Conservation (phyloP, 2,888 invertebrate species). For the Amblyjoppa proteus region DNA sequence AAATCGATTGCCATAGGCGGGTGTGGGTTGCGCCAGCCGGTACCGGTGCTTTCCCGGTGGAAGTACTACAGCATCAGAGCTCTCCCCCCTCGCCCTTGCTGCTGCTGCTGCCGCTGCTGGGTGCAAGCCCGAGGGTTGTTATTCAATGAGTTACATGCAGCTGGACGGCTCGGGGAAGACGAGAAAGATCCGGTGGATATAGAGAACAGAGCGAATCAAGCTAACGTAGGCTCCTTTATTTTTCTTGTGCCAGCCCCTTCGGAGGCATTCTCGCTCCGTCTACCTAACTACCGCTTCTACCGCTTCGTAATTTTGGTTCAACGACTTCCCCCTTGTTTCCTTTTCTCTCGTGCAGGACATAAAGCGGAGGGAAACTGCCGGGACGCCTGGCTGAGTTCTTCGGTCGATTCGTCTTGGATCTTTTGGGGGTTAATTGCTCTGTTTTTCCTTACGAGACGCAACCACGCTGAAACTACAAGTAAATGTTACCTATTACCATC, state of each 20-base stretch:
- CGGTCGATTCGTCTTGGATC: neutral
- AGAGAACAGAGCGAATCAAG: slow-evolving; percentile 11
- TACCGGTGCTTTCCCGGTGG: slow-evolving; percentile 53
- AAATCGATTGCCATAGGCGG: slow-evolving; percentile 68
- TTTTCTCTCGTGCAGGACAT: slow-evolving; percentile 30
- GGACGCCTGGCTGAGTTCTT: neutral
- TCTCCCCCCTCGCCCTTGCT: neutral
- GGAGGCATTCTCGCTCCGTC: slow-evolving; percentile 34
- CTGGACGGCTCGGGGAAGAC: slow-evolving; percentile 55
- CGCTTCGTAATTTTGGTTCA: slow-evolving; percentile 61
- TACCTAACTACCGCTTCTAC: slow-evolving; percentile 38
- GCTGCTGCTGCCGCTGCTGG: slow-evolving; percentile 43
- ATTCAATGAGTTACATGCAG: slow-evolving; percentile 67
- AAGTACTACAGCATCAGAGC: slow-evolving; percentile 32
- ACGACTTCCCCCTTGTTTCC: slow-evolving; percentile 39
- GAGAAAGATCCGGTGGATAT: slow-evolving; percentile 11
- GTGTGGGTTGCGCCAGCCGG: slow-evolving; percentile 55
- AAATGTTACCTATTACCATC: neutral
- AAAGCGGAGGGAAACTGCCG: slow-evolving; percentile 16
- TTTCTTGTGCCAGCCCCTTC: slow-evolving; percentile 43
- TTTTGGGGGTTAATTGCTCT: neutral
- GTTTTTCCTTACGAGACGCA: neutral
- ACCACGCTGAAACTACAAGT: neutral
- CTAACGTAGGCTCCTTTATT: slow-evolving; percentile 35
- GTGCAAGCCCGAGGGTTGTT: slow-evolving; percentile 57